phyloP scores from a whole-genome alignment of 2,888 invertebrate species.

The Lithophane ornitopus region DNA sequence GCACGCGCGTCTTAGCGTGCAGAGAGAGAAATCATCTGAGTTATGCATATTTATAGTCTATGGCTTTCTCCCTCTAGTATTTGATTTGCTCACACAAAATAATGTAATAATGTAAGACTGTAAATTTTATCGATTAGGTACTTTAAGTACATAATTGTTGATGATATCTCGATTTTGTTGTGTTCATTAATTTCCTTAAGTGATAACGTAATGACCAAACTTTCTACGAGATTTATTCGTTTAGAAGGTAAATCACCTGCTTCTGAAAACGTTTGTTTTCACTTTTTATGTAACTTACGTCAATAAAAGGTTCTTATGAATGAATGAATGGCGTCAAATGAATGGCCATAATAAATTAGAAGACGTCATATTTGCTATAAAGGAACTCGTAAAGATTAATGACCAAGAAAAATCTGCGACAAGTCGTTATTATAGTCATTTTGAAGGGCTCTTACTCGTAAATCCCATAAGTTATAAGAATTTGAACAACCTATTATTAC shows the following conservation, averaged over 20 bases:
- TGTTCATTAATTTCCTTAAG: constrained; percentile 22
- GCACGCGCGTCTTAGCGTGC: constrained; percentile 79
- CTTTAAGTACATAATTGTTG: constrained; percentile 21
- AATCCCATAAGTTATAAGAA: neutral
- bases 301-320: constrained; percentile 22
- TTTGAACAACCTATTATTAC: neutral
- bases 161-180: neutral
- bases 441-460: neutral
- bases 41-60: constrained; percentile 85
- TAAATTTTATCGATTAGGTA: constrained; percentile 18
- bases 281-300: constrained; percentile 39
- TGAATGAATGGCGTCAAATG: too few species aligned
- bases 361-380: neutral
- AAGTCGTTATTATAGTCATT: neutral
- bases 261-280: neutral
- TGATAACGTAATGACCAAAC: constrained; percentile 8
- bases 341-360: constrained; percentile 1
- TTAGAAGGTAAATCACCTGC: neutral
- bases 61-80: constrained; percentile 83
- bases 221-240: constrained; percentile 11
- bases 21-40: constrained; percentile 81
- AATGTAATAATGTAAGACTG: constrained; percentile 32
- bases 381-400: constrained; percentile 35
- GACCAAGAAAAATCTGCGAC: neutral
- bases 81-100: constrained; percentile 59